Conservation (phyloP, 30 jellyfish, hydroid and myxozoan species). For the Nemopilema nomurai region DNA sequence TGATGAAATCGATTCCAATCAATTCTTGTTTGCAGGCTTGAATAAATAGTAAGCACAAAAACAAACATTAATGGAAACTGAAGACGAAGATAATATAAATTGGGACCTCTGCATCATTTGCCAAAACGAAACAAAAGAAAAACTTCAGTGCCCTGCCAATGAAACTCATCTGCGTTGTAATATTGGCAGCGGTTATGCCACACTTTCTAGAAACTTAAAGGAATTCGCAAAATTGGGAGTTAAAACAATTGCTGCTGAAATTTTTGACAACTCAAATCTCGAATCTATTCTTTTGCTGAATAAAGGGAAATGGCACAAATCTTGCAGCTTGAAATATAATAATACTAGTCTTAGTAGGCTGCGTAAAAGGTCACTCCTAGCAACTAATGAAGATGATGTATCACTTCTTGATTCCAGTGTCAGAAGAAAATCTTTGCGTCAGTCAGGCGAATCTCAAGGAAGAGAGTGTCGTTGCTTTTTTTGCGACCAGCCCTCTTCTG, state of each 20-base stretch:
- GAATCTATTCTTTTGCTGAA: slow-evolving; percentile 15
- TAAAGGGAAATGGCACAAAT: slow-evolving; percentile 42
- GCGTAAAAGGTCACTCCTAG: slow-evolving; percentile 34
- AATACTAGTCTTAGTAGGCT: slow-evolving; percentile 45
- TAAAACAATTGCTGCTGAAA: slow-evolving; percentile 6
- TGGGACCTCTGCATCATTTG: slow-evolving; percentile 52
- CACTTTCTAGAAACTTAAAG: slow-evolving; percentile 34
- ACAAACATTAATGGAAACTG: slow-evolving; percentile 2
- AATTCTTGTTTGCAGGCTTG: not conserved
- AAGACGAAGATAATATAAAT: slow-evolving; percentile 12
- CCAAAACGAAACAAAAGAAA: slow-evolving; percentile 41
- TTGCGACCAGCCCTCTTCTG: slow-evolving; percentile 32
- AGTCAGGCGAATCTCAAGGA: slow-evolving; percentile 1
- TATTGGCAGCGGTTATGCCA: slow-evolving; percentile 47
- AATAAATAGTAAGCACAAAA: not conserved
- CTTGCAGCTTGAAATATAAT: slow-evolving; percentile 29
- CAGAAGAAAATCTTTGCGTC: slow-evolving; percentile 23
- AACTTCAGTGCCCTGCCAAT: slow-evolving; percentile 57
- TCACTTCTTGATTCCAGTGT: not conserved
- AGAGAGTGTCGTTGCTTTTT: slow-evolving; percentile 24
- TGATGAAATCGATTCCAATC: not conserved
- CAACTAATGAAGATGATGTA: slow-evolving; percentile 24
- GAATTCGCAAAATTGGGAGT: slow-evolving; percentile 41
- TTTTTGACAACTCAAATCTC: slow-evolving; percentile 18
- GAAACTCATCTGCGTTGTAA: slow-evolving; percentile 31